These are phyloP conservation scores for Pterocles gutturalis DNA, from an alignment of 2,113 vertebrate species.

Conservation along the genomic window DNA sequence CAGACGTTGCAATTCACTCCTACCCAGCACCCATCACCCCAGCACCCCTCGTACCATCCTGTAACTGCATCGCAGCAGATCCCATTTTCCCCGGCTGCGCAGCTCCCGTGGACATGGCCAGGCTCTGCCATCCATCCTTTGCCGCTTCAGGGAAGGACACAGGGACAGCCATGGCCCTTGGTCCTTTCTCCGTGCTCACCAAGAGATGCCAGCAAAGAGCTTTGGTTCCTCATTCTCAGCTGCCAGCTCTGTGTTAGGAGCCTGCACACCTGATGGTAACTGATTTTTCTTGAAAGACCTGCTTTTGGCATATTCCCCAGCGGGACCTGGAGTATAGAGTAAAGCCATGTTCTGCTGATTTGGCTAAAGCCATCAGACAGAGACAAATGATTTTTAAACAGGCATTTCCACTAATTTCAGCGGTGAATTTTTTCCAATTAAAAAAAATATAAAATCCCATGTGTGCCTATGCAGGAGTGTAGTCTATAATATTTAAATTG, in stretches of 20 bases:
- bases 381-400: neutral
- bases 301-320: slow-evolving; percentile 27
- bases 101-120: neutral
- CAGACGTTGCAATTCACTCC: neutral
- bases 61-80: neutral
- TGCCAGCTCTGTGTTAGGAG: neutral
- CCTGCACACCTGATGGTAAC: neutral
- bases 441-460: neutral
- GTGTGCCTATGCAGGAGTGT: neutral
- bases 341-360: slow-evolving; percentile 10
- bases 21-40: neutral
- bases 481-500: neutral
- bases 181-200: slow-evolving; percentile 45
- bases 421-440: neutral
- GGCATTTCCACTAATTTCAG: neutral
- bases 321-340: neutral
- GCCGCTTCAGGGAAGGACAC: neutral
- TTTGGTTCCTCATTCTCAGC: slow-evolving; percentile 9
- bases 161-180: rapidly evolving
- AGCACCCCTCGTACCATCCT: rapidly evolving
- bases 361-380: neutral
- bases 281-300: neutral
- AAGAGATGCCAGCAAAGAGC: slow-evolving; percentile 71
- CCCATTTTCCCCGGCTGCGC: rapidly evolving
- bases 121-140: neutral